Evolutionary conservation across 64 coral and sea anemone species (phyloP), one percentile per base, ranked within the genome.

Genomic region (Dendrophyllia cribrosa): DNA sequence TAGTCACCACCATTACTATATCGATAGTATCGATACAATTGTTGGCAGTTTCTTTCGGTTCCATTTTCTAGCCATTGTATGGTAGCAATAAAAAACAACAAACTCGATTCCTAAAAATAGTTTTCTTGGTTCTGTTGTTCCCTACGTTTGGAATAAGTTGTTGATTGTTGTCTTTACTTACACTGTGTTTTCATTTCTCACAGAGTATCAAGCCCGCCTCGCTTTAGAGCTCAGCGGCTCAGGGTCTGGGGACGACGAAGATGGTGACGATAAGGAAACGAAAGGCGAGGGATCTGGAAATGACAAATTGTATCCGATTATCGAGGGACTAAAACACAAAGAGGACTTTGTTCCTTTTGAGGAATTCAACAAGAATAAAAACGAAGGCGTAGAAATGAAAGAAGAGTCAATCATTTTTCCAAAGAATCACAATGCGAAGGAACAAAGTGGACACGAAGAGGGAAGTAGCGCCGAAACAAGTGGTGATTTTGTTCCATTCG

Each of bases 151-250:
- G 34, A 34, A 34, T 34, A 34, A 34, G 34, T 34, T 34, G 34
- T 34, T 34, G 34, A 34, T 34, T 34, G 34, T 34, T 34, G 34
- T 34, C 34, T 34, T 34, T 34, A 56, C 53, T 44, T 45, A n/a
- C 59, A 9, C 59, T 24, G 10, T 22, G 21, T 60, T 17, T 20
- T 25, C 13, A 13, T 23, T 17, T 3, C 5, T 67, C 3, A 22
- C 19, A 83, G 80, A 83, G 9, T 83, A 83, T 44, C 80, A 83
- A 67, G 80, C 80, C 34, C 80, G 80, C 46, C 80, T 66, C 45
- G 44, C 60, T 51, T 49, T 49, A 43, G 56, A 80, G 77, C 53
- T 34, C 44, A 51, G 60, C 62, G 80, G 60, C 60, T 83, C 80
- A 60, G 80, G 80, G 58, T 83, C 80, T 83, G 80, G 80, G 2